Conservation (phyloP, 2,888 invertebrate genomes). For the Latrodectus hesperus region DNA sequence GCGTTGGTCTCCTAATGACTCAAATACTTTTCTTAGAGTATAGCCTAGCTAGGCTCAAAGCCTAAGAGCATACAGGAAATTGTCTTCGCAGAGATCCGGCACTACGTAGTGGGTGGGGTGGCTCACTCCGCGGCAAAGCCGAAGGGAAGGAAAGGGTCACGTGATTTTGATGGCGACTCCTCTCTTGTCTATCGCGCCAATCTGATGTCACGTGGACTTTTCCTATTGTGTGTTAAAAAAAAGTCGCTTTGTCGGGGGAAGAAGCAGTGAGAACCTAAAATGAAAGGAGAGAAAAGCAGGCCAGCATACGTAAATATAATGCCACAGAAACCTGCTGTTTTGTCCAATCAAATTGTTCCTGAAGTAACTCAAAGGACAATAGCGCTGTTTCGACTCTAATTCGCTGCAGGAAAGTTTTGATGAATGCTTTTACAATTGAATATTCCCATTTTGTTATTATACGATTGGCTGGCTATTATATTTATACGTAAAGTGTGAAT, state of each 20-base stretch:
- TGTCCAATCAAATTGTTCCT: background rate
- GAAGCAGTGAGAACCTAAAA: background rate
- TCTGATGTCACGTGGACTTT: constrained; percentile 10
- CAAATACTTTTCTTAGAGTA: constrained; percentile 33
- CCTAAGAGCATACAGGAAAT: constrained; percentile 36
- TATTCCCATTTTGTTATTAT: no score
- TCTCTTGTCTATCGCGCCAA: constrained; percentile 11
- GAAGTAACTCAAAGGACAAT: background rate
- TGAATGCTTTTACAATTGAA: no score
- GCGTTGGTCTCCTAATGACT: constrained; percentile 32
- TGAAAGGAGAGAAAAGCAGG: background rate
- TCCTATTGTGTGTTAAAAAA: background rate
- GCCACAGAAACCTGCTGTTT: background rate
- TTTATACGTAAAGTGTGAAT: no score
- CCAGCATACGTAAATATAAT: background rate
- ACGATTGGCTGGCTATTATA: no score
- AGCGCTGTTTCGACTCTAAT: no score
- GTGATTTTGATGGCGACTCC: constrained; percentile 8
- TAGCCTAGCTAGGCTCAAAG: background rate
- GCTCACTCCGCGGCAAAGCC: background rate
- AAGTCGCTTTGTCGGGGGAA: background rate
- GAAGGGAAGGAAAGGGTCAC: constrained; percentile 34
- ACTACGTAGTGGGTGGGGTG: constrained; percentile 28
- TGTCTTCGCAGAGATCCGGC: constrained; percentile 45
- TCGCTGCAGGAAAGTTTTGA: no score